These are phyloP conservation scores for Stegastes partitus DNA, from an alignment of 2,113 vertebrate genomes.

Conservation along the genomic window DNA sequence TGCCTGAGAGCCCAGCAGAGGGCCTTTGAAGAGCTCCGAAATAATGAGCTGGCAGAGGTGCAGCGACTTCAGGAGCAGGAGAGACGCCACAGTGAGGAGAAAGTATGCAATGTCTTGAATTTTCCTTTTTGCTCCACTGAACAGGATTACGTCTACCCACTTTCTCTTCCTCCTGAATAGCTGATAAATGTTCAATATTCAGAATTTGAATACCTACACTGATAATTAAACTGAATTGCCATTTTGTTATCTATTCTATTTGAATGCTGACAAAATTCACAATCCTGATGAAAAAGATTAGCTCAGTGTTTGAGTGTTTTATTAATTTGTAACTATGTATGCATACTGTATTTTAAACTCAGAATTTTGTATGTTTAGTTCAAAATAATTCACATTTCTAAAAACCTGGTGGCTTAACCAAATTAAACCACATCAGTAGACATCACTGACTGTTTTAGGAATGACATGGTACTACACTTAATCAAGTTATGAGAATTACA, in stretches of 20 bases:
- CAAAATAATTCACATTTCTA: neutral
- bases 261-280: too few species aligned
- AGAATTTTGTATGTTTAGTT: neutral
- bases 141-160: too few species aligned
- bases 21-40: conserved; percentile 85
- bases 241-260: too few species aligned
- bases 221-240: too few species aligned
- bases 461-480: too few species aligned
- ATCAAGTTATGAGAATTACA: too few species aligned
- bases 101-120: conserved; percentile 73
- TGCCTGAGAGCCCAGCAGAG: conserved; percentile 84
- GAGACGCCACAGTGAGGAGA: conserved; percentile 87
- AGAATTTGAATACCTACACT: too few species aligned
- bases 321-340: neutral
- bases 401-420: neutral
- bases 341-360: neutral
- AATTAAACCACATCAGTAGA: neutral
- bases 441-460: neutral
- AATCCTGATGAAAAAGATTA: too few species aligned
- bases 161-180: too few species aligned
- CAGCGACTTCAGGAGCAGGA: conserved; percentile 93
- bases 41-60: conserved; percentile 89
- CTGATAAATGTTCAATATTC: too few species aligned
- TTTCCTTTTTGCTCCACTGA: neutral
- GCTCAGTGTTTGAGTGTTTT: too few species aligned